Conservation (phyloP, 2,797 vertebrate genomes). For the Calcarius lapponicus region DNA sequence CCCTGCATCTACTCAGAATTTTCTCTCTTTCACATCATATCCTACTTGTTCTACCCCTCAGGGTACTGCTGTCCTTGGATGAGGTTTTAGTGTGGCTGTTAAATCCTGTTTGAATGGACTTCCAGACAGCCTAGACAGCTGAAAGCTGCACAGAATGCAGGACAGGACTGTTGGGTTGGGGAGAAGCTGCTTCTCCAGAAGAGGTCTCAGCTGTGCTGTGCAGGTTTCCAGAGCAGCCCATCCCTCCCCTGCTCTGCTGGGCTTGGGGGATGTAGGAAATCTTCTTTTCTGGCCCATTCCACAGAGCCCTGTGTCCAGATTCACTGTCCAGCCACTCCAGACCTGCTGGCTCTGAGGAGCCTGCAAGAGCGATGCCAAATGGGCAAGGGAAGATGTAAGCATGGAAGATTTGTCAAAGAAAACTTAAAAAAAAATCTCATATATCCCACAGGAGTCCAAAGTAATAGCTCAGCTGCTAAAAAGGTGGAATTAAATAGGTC, state of each 20-base stretch:
- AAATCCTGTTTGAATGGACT: constrained; percentile 13
- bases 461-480: background rate
- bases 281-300: background rate
- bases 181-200: background rate
- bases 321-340: background rate
- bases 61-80: constrained; percentile 18
- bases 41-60: background rate
- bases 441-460: background rate
- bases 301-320: background rate
- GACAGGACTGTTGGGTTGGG: background rate
- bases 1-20: background rate
- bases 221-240: background rate
- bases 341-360: background rate
- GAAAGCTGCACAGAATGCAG: background rate
- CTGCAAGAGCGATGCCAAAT: background rate
- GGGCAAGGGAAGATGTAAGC: background rate
- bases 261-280: background rate
- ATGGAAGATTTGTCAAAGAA: background rate
- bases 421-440: background rate
- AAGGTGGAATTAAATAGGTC: constrained; percentile 13
- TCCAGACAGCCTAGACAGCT: background rate
- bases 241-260: background rate
- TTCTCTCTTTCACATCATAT: background rate
- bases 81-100: background rate
- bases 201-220: rapidly evolving